Evolutionary conservation across 2,797 vertebrate genomes (phyloP).

Genomic region (Sebastes vulpes): DNA sequence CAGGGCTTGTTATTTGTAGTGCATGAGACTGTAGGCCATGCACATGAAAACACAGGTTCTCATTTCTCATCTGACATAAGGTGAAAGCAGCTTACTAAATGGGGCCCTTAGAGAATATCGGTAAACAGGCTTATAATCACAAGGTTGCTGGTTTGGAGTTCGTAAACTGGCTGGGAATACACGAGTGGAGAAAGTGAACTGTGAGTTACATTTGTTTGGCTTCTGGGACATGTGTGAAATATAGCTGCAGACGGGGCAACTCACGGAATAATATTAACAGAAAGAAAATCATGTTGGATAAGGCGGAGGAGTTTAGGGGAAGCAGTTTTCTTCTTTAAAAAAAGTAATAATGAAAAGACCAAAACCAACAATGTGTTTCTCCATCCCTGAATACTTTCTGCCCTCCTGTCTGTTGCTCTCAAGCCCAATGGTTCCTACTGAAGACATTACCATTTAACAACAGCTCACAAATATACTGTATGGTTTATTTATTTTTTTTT

Average conservation of each 20-base stretch:
- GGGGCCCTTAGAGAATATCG: conserved; percentile 10
- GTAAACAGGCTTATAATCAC: conserved; percentile 41
- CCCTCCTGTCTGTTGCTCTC: neutral
- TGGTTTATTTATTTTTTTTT: too few relatives aligned
- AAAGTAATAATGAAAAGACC: neutral
- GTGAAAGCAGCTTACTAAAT: conserved; percentile 22
- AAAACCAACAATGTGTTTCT: neutral
- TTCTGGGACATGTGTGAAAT: conserved; percentile 20
- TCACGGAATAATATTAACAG: neutral
- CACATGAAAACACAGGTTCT: conserved; percentile 2
- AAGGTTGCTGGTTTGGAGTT: conserved; percentile 26
- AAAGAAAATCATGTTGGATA: neutral
- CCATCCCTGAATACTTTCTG: neutral
- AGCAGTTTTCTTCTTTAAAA: neutral
- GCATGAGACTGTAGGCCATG: neutral
- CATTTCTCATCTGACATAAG: conserved; percentile 23
- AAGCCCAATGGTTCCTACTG: neutral
- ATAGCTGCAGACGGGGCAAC: neutral
- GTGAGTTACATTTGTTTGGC: neutral
- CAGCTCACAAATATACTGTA: neutral
- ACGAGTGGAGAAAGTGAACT: neutral
- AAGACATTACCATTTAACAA: neutral
- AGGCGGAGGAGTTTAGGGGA: neutral
- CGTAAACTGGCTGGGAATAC: conserved; percentile 6
- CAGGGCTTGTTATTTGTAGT: neutral